A percentile compares a stretch with the other conserved stretches of the same genome.
These are phyloP conservation scores for Dicyrtomina minuta DNA, from an alignment of 2,888 invertebrate species.

Conservation along the genomic window DNA sequence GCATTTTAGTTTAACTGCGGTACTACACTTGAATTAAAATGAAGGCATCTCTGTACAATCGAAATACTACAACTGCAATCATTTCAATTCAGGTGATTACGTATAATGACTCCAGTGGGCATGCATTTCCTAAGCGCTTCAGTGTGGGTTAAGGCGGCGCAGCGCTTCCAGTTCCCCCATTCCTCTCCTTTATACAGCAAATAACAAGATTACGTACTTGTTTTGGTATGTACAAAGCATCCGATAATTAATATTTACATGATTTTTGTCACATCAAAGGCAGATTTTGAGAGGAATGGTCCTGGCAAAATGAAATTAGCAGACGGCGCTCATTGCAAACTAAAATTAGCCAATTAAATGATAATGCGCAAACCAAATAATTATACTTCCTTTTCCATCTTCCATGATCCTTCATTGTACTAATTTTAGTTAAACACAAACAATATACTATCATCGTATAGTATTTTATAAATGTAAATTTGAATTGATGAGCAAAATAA, in stretches of 20 bases:
- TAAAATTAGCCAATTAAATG: not conserved
- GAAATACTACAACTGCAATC: not conserved
- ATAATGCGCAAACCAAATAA: slow-evolving; percentile 1
- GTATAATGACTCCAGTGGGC: slow-evolving; percentile 41
- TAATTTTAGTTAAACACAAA: not conserved
- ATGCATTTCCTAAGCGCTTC: slow-evolving; percentile 40
- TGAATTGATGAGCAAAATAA: not conserved
- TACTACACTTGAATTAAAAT: slow-evolving; percentile 4
- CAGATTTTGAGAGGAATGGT: not conserved
- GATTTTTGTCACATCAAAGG: too few relatives aligned
- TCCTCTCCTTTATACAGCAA: not conserved
- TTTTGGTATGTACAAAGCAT: not conserved
- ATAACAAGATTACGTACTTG: not conserved
- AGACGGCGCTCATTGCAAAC: not conserved
- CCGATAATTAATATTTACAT: too few relatives aligned
- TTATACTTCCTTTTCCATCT: not conserved
- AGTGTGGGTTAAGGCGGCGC: slow-evolving; percentile 44
- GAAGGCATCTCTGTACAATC: not conserved
- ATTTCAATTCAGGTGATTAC: slow-evolving; percentile 12
- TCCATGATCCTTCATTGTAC: too few relatives aligned
- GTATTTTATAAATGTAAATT: too few relatives aligned
- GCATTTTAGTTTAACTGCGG: not conserved
- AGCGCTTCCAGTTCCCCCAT: slow-evolving; percentile 17
- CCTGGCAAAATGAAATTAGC: not conserved
- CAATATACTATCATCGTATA: too few relatives aligned